These are phyloP conservation scores for Anhinga anhinga DNA, from an alignment of 2,113 vertebrate genomes.

Conservation along the genomic window DNA sequence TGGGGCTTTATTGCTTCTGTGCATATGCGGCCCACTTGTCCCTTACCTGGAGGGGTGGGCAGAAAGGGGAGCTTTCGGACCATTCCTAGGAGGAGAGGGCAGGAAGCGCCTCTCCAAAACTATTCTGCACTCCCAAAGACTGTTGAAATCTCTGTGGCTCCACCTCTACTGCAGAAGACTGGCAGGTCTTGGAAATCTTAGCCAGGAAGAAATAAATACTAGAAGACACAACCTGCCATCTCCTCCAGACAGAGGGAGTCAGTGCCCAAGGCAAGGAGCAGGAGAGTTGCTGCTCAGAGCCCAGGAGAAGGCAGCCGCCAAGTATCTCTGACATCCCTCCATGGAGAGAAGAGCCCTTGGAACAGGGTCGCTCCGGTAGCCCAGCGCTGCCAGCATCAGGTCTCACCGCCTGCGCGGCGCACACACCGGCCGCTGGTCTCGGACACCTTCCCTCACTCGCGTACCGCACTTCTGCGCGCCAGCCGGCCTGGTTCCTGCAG, in stretches of 20 bases:
- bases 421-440: neutral
- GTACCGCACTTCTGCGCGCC: rapidly evolving
- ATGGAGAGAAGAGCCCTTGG: neutral
- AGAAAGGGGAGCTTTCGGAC: neutral
- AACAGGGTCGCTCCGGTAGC: neutral
- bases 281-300: neutral
- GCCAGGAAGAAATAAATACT: neutral
- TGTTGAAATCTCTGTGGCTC: neutral
- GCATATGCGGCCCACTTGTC: neutral
- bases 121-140: neutral
- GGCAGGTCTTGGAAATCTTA: neutral
- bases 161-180: neutral
- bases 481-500: neutral
- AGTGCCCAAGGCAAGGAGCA: neutral
- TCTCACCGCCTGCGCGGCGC: rapidly evolving
- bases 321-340: neutral
- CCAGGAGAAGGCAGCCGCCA: neutral
- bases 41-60: neutral
- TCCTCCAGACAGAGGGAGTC: neutral
- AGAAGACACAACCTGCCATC: neutral
- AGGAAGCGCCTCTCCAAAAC: neutral
- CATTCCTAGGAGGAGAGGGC: neutral
- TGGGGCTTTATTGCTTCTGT: neutral
- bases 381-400: rapidly evolving
- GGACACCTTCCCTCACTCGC: rapidly evolving